phyloP scores from a whole-genome alignment of 2,797 vertebrate species.

The Aulostomus chinensis region DNA sequence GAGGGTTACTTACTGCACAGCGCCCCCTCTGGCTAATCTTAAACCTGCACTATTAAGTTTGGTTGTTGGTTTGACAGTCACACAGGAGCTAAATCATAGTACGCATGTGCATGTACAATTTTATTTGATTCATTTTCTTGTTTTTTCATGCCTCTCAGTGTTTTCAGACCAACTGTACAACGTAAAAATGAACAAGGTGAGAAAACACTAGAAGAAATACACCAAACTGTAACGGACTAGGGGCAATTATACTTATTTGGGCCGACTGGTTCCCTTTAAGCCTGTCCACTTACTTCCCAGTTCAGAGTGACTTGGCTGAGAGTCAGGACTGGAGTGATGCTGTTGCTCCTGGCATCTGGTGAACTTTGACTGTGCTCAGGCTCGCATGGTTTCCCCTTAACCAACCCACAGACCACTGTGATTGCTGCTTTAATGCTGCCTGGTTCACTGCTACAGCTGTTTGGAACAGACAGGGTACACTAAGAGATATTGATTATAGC shows the following conservation, averaged over 20 bases:
- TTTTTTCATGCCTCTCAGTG: conserved; percentile 2
- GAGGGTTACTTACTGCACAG: too few species aligned
- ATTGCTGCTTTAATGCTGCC: conserved; percentile 33
- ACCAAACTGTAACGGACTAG: conserved; percentile 74
- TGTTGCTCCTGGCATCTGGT: conserved; percentile 75
- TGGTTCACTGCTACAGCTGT: conserved; percentile 22
- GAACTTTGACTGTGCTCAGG: conserved; percentile 65
- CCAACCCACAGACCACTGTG: conserved; percentile 41
- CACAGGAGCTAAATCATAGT: too few species aligned
- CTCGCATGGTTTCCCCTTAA: conserved; percentile 60
- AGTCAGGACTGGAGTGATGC: conserved; percentile 71
- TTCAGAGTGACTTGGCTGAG: conserved; percentile 70
- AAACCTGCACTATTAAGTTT: too few species aligned
- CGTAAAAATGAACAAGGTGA: conserved; percentile 7
- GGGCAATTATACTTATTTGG: conserved; percentile 74
- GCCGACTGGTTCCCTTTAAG: conserved; percentile 68
- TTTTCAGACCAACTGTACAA: conserved; percentile 8
- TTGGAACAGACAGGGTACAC: conserved; percentile 6
- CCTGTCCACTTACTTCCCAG: conserved; percentile 61
- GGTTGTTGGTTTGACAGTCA: too few species aligned
- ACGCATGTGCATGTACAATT: neutral
- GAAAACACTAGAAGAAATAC: conserved; percentile 48
- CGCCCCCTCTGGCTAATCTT: too few species aligned
- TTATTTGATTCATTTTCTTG: conserved; percentile 7
- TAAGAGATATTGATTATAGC: neutral